Evolutionary conservation across 2,113 vertebrate genomes (phyloP).

Genomic region (Python bivittatus): DNA sequence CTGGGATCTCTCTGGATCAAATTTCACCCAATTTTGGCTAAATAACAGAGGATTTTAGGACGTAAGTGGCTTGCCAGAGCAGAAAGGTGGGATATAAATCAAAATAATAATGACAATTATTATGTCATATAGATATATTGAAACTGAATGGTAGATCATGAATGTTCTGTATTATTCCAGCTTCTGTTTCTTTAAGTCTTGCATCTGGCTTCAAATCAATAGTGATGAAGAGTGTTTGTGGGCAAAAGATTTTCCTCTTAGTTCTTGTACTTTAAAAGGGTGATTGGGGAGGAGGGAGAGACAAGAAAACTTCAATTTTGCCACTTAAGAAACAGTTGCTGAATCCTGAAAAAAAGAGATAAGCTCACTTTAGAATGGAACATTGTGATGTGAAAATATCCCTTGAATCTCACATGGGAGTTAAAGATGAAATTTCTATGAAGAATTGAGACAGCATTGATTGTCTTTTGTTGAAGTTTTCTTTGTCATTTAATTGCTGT

Average conservation of each 20-base stretch:
- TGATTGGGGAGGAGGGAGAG: slow-evolving; percentile 21
- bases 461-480: slow-evolving; percentile 61
- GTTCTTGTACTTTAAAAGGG: slow-evolving; percentile 16
- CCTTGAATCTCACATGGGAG: slow-evolving; percentile 23
- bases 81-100: not conserved
- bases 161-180: not conserved
- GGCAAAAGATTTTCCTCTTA: not conserved
- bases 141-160: not conserved
- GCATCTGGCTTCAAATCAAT: rapidly evolving
- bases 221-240: not conserved
- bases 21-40: not conserved
- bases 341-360: slow-evolving; percentile 39
- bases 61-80: not conserved
- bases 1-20: not conserved
- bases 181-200: not conserved
- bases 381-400: not conserved
- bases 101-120: not conserved
- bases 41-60: not conserved
- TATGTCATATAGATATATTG: not conserved
- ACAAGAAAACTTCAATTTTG: slow-evolving; percentile 28
- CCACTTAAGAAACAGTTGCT: slow-evolving; percentile 32
- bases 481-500: slow-evolving; percentile 60
- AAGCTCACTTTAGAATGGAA: slow-evolving; percentile 26
- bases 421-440: slow-evolving; percentile 49
- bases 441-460: slow-evolving; percentile 33